phyloP scores from a whole-genome alignment of 2,888 invertebrate species.

The Ormyrus labotus region DNA sequence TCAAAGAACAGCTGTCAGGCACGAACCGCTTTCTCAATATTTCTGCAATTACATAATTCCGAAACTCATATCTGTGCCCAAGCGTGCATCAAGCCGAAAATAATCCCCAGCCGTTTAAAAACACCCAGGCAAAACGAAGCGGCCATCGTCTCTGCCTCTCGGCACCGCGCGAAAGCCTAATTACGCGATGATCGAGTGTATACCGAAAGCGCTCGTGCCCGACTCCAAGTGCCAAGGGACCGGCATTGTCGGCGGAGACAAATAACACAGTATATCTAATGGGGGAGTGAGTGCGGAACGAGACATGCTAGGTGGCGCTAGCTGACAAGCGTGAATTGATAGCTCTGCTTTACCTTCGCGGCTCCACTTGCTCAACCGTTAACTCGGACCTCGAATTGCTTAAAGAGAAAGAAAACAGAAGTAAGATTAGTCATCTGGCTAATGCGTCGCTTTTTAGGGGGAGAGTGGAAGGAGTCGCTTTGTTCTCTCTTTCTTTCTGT shows the following conservation, averaged over 20 bases:
- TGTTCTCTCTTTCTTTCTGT: too few species aligned
- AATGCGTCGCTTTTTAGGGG: background rate
- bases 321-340: conserved; percentile 54
- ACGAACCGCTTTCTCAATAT: too few species aligned
- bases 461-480: too few species aligned
- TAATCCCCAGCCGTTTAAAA: too few species aligned
- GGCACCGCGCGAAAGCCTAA: too few species aligned
- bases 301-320: conserved; percentile 63
- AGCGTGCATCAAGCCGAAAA: too few species aligned
- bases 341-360: conserved; percentile 72
- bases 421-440: conserved; percentile 50
- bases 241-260: conserved; percentile 32
- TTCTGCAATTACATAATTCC: background rate
- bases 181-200: too few species aligned
- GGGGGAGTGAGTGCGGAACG: background rate
- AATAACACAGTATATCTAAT: background rate
- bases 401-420: conserved; percentile 66
- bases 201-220: too few species aligned
- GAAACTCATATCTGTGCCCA: background rate
- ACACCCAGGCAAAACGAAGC: too few species aligned
- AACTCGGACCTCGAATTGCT: conserved; percentile 70
- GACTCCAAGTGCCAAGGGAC: background rate
- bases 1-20: too few species aligned
- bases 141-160: too few species aligned
- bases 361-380: conserved; percentile 71